phyloP scores from a whole-genome alignment of 1,140 invertebrate species.

The Polypedilum vanderplanki region DNA sequence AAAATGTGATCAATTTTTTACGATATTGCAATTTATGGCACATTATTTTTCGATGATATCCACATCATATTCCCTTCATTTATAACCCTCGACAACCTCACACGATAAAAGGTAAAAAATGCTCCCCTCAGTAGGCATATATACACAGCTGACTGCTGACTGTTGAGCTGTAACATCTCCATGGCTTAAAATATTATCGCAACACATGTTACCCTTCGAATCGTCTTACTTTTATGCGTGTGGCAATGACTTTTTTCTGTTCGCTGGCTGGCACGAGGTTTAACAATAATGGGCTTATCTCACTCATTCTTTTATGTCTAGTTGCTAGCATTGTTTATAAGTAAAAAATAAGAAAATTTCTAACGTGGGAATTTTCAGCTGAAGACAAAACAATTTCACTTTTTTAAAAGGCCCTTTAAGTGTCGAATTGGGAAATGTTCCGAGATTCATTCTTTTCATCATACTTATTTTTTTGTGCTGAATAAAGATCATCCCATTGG shows the following conservation, averaged over 20 bases:
- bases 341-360: neutral
- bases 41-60: slow-evolving; percentile 5
- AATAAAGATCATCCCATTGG: no score
- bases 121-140: neutral
- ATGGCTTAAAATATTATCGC: slow-evolving; percentile 26
- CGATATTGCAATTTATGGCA: slow-evolving; percentile 7
- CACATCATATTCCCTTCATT: neutral
- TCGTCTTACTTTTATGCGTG: slow-evolving; percentile 12
- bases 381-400: slow-evolving; percentile 4
- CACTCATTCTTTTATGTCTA: neutral
- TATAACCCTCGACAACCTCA: neutral
- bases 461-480: no score
- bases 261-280: neutral
- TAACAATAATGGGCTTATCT: neutral
- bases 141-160: neutral
- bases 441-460: neutral
- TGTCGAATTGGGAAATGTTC: neutral
- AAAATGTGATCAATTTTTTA: neutral
- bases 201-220: slow-evolving; percentile 15
- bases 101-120: neutral
- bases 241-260: neutral
- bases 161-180: slow-evolving; percentile 7
- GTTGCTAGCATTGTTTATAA: neutral
- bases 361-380: neutral
- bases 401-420: neutral